Evolutionary conservation across 2,888 invertebrate genomes (phyloP), one percentile per base, ranked within the genome.

Genomic region (Mylabris sibirica): DNA sequence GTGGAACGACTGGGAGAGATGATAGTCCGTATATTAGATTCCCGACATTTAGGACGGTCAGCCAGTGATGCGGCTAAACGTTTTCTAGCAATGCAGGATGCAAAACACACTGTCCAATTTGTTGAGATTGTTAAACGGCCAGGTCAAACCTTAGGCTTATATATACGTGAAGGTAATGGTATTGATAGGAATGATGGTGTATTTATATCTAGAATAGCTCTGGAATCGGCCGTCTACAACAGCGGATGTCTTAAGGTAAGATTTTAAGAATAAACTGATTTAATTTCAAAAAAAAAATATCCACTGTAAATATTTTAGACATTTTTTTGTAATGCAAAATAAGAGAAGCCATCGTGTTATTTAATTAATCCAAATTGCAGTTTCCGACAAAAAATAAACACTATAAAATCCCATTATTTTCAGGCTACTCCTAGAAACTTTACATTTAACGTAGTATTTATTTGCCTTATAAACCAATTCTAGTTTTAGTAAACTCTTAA

Each of bases 161-260:
- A 99, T 85, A 98, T 99, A 81, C 90, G 98, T 53, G 99, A 99
- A 89, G 98, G 99, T n/a, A 98, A 99, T 82, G 99, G 98, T n/a
- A 91, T 94, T 65, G 96, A 97, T 80, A 90, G 97, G 71, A 91
- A 92, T 60, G 97, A 98, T 80, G 99, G 99, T 60, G 99, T 99
- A 71, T 99, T 99, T 87, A 98, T 99, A 85, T 99, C 99, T 9
- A 88, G 95, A 79, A 95, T 97, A 83, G 99, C 99, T 44, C 89
- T 97, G 79, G 98, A 98, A 85, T 97, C 97, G 61, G 97, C 98
- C 41, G 97, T 98, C 59, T 98, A 97, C 86, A 97, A 97, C 87
- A 97, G 97, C 83, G 98, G 98, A 66, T 97, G 98, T 84, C 88
- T 99, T 74, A 94, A 96, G 88, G 91, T 91, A 81, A 79, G 8